Evolutionary conservation across 64 coral and sea anemone genomes (phyloP).

Genomic region (Actinia equina): DNA sequence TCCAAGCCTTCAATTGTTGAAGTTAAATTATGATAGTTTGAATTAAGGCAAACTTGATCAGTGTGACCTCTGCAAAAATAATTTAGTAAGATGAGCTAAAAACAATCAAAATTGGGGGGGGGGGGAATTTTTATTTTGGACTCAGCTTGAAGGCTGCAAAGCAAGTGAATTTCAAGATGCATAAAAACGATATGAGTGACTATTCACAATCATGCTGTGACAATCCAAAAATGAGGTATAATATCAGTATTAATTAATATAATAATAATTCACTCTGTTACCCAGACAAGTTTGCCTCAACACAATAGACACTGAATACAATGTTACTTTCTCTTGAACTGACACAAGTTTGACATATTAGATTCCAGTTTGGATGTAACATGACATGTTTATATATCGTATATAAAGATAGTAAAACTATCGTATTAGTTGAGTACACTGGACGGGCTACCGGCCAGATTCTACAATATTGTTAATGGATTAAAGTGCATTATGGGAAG

Average conservation of each 20-base stretch:
- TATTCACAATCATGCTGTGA: no score
- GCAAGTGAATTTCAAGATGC: no score
- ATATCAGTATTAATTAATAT: no score
- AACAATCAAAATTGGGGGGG: not conserved
- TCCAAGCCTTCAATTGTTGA: constrained; percentile 31
- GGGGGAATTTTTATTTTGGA: no score
- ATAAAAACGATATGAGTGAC: no score
- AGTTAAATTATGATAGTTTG: constrained; percentile 11
- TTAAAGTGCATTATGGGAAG: not conserved
- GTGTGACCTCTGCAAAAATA: not conserved
- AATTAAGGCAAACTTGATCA: constrained; percentile 9
- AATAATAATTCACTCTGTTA: not conserved
- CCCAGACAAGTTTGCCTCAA: constrained; percentile 13
- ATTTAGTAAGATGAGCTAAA: not conserved
- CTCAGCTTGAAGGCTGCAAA: no score
- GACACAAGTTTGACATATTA: constrained; percentile 34
- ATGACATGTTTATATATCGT: not conserved
- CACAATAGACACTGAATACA: constrained; percentile 25
- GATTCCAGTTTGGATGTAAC: constrained; percentile 35
- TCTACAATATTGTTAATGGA: not conserved
- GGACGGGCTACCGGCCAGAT: not conserved
- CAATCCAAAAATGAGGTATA: no score
- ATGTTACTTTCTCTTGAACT: constrained; percentile 32
- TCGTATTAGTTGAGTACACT: constrained; percentile 7
- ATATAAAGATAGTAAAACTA: not conserved